Conservation (phyloP, 2,113 vertebrate genomes). For the Prionailurus viverrinus region DNA sequence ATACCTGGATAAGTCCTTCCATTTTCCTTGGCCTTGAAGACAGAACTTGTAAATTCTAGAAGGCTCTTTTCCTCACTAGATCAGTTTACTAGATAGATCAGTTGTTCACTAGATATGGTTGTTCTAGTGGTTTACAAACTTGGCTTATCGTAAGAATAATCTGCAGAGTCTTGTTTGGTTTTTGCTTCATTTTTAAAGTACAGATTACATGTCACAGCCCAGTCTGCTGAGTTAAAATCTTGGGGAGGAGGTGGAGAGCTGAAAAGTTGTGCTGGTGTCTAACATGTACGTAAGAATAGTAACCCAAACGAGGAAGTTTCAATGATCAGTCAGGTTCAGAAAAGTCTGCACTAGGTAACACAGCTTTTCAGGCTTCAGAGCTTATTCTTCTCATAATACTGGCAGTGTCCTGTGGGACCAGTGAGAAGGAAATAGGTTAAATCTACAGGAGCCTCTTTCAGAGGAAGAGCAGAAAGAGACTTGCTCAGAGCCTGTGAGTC, state of each 20-base stretch:
- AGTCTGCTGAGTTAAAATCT: neutral
- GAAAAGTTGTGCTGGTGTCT: neutral
- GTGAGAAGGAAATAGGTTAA: neutral
- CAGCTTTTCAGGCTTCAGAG: neutral
- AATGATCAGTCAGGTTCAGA: neutral
- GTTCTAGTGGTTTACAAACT: neutral
- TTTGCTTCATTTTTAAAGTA: neutral
- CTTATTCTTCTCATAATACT: neutral
- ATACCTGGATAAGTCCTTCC: neutral
- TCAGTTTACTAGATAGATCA: neutral
- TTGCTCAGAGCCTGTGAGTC: neutral
- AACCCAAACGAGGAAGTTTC: neutral
- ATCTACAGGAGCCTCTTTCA: neutral
- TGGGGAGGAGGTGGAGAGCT: neutral
- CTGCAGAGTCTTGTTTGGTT: neutral
- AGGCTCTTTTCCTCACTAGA: neutral
- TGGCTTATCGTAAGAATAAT: neutral
- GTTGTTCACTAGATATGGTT: neutral
- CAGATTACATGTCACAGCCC: neutral
- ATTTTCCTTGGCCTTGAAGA: neutral
- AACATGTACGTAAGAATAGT: neutral
- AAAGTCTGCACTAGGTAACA: neutral
- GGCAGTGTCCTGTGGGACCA: neutral
- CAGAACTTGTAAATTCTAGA: neutral
- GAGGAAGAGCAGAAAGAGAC: neutral